These are phyloP conservation scores for Tenthredo scrophulariae DNA, from an alignment of 2,888 invertebrate genomes.

Conservation along the genomic window DNA sequence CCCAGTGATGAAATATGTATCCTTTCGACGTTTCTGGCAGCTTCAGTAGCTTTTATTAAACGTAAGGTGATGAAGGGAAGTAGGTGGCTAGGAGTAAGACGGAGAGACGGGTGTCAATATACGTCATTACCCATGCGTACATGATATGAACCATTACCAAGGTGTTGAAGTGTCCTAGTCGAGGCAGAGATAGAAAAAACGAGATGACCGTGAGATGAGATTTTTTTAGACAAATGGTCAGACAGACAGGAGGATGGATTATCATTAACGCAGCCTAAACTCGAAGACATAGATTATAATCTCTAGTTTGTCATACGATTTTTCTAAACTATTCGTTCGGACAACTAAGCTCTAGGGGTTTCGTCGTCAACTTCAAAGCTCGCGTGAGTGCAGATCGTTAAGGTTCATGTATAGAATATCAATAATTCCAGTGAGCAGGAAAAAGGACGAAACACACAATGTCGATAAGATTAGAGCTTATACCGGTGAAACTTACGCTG, in stretches of 20 bases:
- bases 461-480: slow-evolving; percentile 8
- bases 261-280: slow-evolving; percentile 10
- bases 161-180: slow-evolving; percentile 8
- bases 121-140: slow-evolving; percentile 26
- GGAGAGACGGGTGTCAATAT: slow-evolving; percentile 12
- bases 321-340: neutral
- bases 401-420: neutral
- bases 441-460: neutral
- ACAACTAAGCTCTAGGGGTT: neutral
- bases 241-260: slow-evolving; percentile 2
- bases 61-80: neutral
- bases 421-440: neutral
- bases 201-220: neutral
- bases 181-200: neutral
- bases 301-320: slow-evolving; percentile 12
- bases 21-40: slow-evolving; percentile 18
- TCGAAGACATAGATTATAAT: slow-evolving; percentile 20
- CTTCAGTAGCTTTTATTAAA: neutral
- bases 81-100: neutral
- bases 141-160: slow-evolving; percentile 13
- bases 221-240: neutral
- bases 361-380: neutral
- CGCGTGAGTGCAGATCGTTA: neutral
- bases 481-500: neutral
- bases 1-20: slow-evolving; percentile 38